These are phyloP conservation scores for Kryptolebias ocellatus DNA, from an alignment of 2,797 vertebrate genomes.

Conservation along the genomic window DNA sequence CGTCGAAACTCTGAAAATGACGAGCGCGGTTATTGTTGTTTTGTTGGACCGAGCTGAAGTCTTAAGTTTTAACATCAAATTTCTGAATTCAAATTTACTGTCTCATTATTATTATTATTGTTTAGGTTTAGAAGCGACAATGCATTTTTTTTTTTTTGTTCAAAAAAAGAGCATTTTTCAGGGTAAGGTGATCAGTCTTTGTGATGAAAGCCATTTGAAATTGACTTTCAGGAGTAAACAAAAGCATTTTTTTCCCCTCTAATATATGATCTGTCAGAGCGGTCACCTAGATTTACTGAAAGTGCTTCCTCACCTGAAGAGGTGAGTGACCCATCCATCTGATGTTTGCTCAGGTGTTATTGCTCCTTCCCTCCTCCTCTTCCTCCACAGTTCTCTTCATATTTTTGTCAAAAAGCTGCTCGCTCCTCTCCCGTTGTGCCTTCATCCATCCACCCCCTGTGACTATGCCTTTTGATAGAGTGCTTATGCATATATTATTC, in stretches of 20 bases:
- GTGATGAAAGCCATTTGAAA: conserved; percentile 41
- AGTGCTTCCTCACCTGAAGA: conserved; percentile 31
- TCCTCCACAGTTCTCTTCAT: conserved; percentile 36
- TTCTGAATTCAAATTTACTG: not conserved
- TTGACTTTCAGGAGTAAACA: conserved; percentile 53
- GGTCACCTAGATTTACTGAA: conserved; percentile 30
- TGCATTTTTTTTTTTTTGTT: conserved; percentile 1
- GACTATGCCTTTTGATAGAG: conserved; percentile 58
- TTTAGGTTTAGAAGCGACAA: conserved; percentile 21
- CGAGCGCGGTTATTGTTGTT: not conserved
- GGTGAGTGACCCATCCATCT: conserved; percentile 46
- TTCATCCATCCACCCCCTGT: conserved; percentile 38
- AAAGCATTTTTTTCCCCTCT: conserved; percentile 24
- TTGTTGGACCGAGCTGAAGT: not conserved
- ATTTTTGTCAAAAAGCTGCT: conserved; percentile 60
- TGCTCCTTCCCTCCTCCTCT: not conserved
- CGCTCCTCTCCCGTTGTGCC: conserved; percentile 51
- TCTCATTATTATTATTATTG: not conserved
- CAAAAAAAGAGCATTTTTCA: conserved; percentile 26
- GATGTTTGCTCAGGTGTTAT: not conserved
- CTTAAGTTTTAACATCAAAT: not conserved
- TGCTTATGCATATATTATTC: conserved; percentile 71
- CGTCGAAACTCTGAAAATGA: not conserved
- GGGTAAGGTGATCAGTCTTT: conserved; percentile 54
- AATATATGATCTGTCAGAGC: conserved; percentile 52